phyloP scores from a whole-genome alignment of 2,888 invertebrate genomes.

The Hermaeophaga mercurialis region DNA sequence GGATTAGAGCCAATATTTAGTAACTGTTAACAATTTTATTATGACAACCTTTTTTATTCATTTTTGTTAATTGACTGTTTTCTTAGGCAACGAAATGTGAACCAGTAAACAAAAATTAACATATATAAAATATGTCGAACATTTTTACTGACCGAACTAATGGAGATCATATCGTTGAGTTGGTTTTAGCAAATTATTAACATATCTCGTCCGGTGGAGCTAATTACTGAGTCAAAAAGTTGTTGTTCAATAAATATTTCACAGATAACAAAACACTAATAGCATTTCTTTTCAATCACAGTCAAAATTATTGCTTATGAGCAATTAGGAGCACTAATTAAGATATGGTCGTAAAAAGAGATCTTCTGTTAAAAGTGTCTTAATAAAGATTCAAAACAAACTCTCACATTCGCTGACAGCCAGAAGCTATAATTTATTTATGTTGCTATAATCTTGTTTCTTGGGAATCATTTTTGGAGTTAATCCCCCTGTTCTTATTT shows the following conservation, averaged over 20 bases:
- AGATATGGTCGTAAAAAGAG: conserved; percentile 21
- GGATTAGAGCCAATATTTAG: too few species aligned
- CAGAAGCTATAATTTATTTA: conserved; percentile 1
- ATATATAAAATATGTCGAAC: conserved; percentile 9
- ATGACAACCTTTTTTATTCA: too few species aligned
- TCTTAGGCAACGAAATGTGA: too few species aligned
- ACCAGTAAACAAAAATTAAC: not conserved
- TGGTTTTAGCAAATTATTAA: conserved; percentile 18
- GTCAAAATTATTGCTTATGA: conserved; percentile 23
- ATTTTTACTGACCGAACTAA: conserved; percentile 12
- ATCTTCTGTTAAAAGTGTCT: conserved; percentile 19
- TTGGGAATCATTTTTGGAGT: not conserved
- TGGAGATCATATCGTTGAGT: conserved; percentile 16
- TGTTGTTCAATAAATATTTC: conserved; percentile 18
- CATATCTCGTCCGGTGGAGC: conserved; percentile 9
- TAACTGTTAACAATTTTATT: too few species aligned
- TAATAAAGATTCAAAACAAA: conserved; percentile 18
- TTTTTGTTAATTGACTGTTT: too few species aligned
- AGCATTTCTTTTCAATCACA: conserved; percentile 17
- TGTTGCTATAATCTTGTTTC: not conserved
- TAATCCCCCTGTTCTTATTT: not conserved
- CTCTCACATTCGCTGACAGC: conserved; percentile 3
- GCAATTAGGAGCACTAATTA: conserved; percentile 21
- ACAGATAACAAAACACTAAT: conserved; percentile 23
- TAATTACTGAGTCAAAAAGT: conserved; percentile 16